phyloP scores from a whole-genome alignment of 2,113 vertebrate species.

The Columba livia region DNA sequence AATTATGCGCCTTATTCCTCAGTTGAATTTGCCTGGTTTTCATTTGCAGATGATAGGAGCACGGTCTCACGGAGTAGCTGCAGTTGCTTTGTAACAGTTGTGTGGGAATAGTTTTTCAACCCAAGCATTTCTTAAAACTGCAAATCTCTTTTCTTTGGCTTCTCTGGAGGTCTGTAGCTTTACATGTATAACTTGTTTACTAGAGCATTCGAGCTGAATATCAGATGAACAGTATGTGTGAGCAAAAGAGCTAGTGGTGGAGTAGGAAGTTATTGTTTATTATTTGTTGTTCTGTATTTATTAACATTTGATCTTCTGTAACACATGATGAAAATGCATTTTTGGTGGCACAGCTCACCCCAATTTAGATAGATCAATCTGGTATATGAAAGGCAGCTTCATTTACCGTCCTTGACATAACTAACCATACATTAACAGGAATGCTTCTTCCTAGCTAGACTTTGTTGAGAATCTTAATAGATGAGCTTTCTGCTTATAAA shows the following conservation, averaged over 20 bases:
- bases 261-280: constrained; percentile 12
- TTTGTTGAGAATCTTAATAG: constrained; percentile 71
- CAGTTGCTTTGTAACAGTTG: not conserved
- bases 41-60: not conserved
- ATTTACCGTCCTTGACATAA: constrained; percentile 77
- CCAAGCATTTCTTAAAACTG: not conserved
- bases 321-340: not conserved
- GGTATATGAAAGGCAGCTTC: constrained; percentile 64
- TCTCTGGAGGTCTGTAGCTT: not conserved
- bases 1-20: not conserved
- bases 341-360: constrained; percentile 47
- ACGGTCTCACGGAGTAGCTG: not conserved
- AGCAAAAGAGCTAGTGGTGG: not conserved
- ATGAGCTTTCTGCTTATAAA: constrained; percentile 55
- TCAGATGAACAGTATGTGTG: not conserved
- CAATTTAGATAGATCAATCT: constrained; percentile 35
- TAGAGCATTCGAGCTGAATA: not conserved
- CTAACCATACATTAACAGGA: constrained; percentile 50
- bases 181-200: not conserved
- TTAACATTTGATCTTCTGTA: constrained; percentile 27
- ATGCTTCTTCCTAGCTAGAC: constrained; percentile 30
- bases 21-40: not conserved
- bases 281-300: constrained; percentile 32
- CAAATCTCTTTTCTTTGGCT: not conserved
- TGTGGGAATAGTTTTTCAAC: not conserved